Evolutionary conservation across 2,888 invertebrate genomes (phyloP), one percentile per base, ranked within the genome.

Genomic region (Argyresthia albistria): DNA sequence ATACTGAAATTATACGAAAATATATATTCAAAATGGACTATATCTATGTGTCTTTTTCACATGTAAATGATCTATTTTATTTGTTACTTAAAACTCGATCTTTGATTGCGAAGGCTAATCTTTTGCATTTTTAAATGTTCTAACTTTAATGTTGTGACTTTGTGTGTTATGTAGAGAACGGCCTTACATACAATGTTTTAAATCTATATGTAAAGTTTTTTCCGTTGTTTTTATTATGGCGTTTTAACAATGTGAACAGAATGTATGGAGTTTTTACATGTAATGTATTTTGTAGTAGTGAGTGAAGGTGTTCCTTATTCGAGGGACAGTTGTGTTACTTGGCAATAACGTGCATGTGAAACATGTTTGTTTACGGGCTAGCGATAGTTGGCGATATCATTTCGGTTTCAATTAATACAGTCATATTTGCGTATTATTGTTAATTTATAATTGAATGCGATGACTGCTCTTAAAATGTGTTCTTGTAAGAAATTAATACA

Each of bases 381-480:
- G n/a, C n/a, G n/a, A n/a, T n/a, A n/a, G n/a, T n/a, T n/a, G n/a
- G n/a, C 25, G 25, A 25, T 25, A 25, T 25, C 25, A 25, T 25
- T n/a, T 25, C 25, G 25, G 25, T 42, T 42, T 42, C 10, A 12
- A 42, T 42, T 42, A 25, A 4, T 25, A 25, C 25, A 25, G 6
- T 25, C 25, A 25, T 25, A 6, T 25, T 25, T 2, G 25, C 25
- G 25, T 25, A 25, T 25, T 25, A 53, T 58, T 59, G 60, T 56
- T 66, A 25, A 25, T 54, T 63, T 66, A 64, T 62, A 61, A 65
- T 60, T 67, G 55, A 57, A 66, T 65, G 69, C 70, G 73, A 76
- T 70, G 76, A 78, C 77, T 82, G 81, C 75, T 82, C 75, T 76
- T 77, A 66, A 76, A 73, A 81, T 79, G 82, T 84, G 83, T 84